A percentile compares a stretch with the other conserved stretches of the same genome.
Evolutionary conservation across 2,797 vertebrate genomes (phyloP).

Genomic region (Myotis pilosus): DNA sequence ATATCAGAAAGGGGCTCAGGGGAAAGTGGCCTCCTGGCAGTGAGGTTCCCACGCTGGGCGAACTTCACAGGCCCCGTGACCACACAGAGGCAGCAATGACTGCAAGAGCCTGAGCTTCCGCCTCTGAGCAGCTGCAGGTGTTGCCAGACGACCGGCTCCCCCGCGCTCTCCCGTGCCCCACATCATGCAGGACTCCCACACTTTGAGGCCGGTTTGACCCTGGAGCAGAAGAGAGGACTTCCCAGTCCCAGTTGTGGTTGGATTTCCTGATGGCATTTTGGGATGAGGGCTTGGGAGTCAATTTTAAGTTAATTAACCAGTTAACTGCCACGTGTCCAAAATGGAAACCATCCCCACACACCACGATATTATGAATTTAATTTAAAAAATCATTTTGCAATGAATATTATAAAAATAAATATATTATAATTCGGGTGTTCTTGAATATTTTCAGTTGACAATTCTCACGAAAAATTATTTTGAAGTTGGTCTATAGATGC

Average conservation of each 20-base stretch:
- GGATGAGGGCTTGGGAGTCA: neutral
- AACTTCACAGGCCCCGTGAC: neutral
- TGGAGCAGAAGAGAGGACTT: neutral
- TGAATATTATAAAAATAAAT: too few relatives aligned
- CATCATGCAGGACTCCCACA: neutral
- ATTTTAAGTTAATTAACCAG: neutral
- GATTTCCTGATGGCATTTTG: neutral
- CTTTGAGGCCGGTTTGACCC: neutral
- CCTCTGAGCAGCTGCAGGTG: neutral
- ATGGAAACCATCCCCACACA: too few relatives aligned
- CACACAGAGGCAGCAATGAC: neutral
- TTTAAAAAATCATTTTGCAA: too few relatives aligned
- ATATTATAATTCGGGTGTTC: too few relatives aligned
- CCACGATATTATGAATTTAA: too few relatives aligned
- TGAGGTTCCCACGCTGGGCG: neutral
- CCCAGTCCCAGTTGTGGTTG: neutral
- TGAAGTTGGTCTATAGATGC: too few relatives aligned
- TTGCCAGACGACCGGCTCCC: neutral
- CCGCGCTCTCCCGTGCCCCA: fast-evolving
- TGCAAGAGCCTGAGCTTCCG: neutral
- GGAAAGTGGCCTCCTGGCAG: neutral
- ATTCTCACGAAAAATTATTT: too few relatives aligned
- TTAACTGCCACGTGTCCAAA: too few relatives aligned
- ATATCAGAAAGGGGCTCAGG: neutral
- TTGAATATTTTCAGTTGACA: too few relatives aligned